These are phyloP conservation scores for Dynastes tityus DNA, from an alignment of 2,888 invertebrate species.

Conservation along the genomic window DNA sequence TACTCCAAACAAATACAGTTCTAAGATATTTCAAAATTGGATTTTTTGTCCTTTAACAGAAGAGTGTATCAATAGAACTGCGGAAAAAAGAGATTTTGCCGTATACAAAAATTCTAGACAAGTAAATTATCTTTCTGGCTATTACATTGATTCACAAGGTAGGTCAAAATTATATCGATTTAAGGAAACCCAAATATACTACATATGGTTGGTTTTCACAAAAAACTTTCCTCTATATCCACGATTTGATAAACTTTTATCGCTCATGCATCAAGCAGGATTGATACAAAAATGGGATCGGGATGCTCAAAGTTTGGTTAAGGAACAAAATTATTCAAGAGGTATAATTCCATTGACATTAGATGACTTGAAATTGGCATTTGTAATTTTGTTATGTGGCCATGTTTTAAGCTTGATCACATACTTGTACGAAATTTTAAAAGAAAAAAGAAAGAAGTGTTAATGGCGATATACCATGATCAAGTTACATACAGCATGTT, in stretches of 20 bases:
- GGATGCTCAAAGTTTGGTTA: slow-evolving; percentile 38
- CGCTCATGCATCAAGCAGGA: slow-evolving; percentile 48
- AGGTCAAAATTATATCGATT: slow-evolving; percentile 52
- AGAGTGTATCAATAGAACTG: slow-evolving; percentile 56
- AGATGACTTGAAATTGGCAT: slow-evolving; percentile 48
- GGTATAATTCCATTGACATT: slow-evolving; percentile 33
- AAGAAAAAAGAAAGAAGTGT: not conserved
- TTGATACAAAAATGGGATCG: slow-evolving; percentile 54
- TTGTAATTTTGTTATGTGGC: slow-evolving; percentile 42
- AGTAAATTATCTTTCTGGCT: slow-evolving; percentile 54
- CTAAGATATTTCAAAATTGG: slow-evolving; percentile 54
- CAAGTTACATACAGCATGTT: no score
- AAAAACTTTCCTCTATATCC: slow-evolving; percentile 53
- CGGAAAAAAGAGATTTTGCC: slow-evolving; percentile 55
- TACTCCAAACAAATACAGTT: slow-evolving; percentile 40
- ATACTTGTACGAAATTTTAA: slow-evolving; percentile 33
- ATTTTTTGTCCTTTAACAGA: slow-evolving; percentile 54
- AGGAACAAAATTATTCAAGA: not conserved
- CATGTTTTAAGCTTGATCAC: slow-evolving; percentile 19
- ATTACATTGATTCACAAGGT: slow-evolving; percentile 54
- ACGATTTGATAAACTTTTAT: slow-evolving; percentile 47
- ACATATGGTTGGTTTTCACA: slow-evolving; percentile 48
- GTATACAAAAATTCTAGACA: slow-evolving; percentile 55
- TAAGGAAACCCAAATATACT: slow-evolving; percentile 47
- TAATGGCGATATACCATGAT: no score